Conservation (phyloP, 2,888 invertebrate species). For the Rhingia campestris region DNA sequence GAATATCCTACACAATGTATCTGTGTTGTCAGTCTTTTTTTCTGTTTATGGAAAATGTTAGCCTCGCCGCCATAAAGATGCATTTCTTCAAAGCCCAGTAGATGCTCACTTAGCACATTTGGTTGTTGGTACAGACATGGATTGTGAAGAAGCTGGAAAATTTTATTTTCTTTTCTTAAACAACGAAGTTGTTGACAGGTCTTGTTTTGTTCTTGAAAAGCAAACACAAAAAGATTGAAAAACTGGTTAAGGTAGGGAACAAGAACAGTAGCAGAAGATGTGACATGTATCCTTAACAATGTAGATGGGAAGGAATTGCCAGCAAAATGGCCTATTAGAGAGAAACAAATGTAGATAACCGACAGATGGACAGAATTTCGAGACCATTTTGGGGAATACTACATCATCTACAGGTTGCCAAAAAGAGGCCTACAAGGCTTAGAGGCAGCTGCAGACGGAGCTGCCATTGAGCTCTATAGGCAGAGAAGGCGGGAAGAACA, state of each 20-base stretch:
- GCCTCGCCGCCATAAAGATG: conserved; percentile 5
- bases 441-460: no score
- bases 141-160: conserved; percentile 18
- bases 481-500: no score
- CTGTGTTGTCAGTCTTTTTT: conserved; percentile 58
- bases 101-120: background rate
- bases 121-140: background rate
- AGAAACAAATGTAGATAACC: no score
- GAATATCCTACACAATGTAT: conserved; percentile 38
- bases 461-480: no score
- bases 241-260: background rate
- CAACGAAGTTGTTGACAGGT: conserved; percentile 55
- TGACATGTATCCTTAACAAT: background rate
- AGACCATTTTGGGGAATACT: no score
- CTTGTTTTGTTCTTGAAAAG: background rate
- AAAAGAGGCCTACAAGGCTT: no score
- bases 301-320: background rate
- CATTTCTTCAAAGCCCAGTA: conserved; percentile 5
- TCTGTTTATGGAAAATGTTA: conserved; percentile 57
- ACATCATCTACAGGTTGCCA: no score
- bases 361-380: no score
- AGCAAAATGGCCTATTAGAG: background rate
- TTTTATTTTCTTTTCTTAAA: conserved; percentile 43
- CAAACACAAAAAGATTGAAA: background rate
- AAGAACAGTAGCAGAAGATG: conserved; percentile 1